phyloP scores from a whole-genome alignment of 2,797 vertebrate species.

The Tapirus indicus region DNA sequence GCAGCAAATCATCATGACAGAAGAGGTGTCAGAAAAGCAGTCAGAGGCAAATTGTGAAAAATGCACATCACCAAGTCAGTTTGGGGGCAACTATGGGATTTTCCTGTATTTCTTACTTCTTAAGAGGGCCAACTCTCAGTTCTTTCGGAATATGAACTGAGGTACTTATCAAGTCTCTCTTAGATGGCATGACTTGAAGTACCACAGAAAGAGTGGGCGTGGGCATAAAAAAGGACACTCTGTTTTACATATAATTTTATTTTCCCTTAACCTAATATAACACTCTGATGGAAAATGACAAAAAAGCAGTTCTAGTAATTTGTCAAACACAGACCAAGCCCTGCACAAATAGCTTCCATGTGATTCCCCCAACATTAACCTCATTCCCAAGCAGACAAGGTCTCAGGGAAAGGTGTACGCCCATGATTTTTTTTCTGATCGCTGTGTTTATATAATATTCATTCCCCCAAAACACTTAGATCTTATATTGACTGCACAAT shows the following conservation, averaged over 20 bases:
- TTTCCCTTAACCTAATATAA: constrained; percentile 50
- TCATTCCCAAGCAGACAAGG: not conserved
- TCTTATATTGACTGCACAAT: not conserved
- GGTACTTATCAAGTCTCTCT: not conserved
- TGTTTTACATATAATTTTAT: not conserved
- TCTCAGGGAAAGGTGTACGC: not conserved
- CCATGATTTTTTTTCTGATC: not conserved
- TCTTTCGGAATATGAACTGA: constrained; percentile 34
- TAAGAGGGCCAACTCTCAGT: not conserved
- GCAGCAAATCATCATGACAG: constrained; percentile 60
- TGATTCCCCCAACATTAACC: not conserved
- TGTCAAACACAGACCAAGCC: not conserved
- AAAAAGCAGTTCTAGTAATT: not conserved
- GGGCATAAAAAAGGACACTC: not conserved
- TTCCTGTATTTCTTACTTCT: not conserved
- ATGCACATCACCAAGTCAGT: not conserved
- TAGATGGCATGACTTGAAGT: not conserved
- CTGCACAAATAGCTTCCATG: not conserved
- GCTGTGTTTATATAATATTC: not conserved
- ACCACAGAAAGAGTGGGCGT: not conserved
- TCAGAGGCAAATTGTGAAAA: not conserved
- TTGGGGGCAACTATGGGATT: not conserved
- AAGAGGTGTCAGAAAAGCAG: not conserved
- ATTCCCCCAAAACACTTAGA: not conserved
- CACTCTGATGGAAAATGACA: not conserved